phyloP scores from a whole-genome alignment of 2,888 invertebrate species.

The Biston betularia region DNA sequence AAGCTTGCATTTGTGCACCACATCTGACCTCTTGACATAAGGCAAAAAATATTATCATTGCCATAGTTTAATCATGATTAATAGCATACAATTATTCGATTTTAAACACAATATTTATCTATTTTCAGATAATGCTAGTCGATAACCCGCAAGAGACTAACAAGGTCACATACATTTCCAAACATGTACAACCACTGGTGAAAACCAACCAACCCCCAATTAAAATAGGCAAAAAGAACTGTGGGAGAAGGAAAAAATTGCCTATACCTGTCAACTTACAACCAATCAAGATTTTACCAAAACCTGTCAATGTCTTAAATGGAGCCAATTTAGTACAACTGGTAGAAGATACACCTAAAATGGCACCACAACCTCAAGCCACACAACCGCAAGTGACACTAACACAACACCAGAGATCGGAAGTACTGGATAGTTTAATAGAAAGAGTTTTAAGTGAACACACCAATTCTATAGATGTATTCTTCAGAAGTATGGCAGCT shows the following conservation, averaged over 20 bases:
- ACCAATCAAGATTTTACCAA: constrained; percentile 80
- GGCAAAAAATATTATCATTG: too few species aligned
- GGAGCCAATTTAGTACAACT: constrained; percentile 72
- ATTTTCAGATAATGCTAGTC: constrained; percentile 78
- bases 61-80: too few species aligned
- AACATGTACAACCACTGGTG: constrained; percentile 53
- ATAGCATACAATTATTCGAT: background rate
- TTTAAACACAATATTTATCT: constrained; percentile 9
- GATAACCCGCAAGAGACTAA: constrained; percentile 62
- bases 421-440: constrained; percentile 76
- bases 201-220: constrained; percentile 60
- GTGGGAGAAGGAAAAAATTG: constrained; percentile 70
- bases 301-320: constrained; percentile 73
- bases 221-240: constrained; percentile 65
- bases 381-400: constrained; percentile 35
- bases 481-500: constrained; percentile 82
- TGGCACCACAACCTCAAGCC: constrained; percentile 5
- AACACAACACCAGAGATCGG: constrained; percentile 60
- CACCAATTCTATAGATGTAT: constrained; percentile 81
- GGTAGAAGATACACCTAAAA: constrained; percentile 67
- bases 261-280: constrained; percentile 65
- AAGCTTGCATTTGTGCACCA: too few species aligned
- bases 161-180: constrained; percentile 57
- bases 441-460: constrained; percentile 79
- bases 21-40: too few species aligned